A percentile compares a stretch with the other conserved stretches of the same genome.
These are phyloP conservation scores for Meloidogyne floridensis DNA, from an alignment of 1,140 invertebrate genomes.

Conservation along the genomic window DNA sequence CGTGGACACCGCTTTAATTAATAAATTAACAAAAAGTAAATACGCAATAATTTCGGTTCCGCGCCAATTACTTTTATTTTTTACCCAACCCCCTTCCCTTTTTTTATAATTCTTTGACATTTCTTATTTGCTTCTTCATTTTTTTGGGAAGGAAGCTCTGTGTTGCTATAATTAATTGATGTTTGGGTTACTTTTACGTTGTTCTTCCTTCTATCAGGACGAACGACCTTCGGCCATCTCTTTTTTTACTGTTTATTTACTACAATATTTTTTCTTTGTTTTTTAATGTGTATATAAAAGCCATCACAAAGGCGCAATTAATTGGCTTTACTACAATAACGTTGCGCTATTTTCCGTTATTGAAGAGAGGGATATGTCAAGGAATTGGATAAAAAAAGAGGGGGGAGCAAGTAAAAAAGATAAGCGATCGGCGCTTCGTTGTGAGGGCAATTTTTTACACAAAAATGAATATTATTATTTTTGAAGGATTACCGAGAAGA, in stretches of 20 bases:
- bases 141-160: too few species aligned
- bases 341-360: constrained; percentile 8
- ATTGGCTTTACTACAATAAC: background rate
- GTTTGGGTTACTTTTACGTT: background rate
- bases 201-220: background rate
- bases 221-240: constrained; percentile 4
- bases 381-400: background rate
- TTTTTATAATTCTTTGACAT: too few species aligned
- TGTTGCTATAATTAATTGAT: background rate
- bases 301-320: constrained; percentile 8
- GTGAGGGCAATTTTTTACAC: constrained; percentile 34
- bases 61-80: background rate
- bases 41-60: background rate
- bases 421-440: constrained; percentile 26
- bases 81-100: too few species aligned
- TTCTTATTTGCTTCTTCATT: too few species aligned
- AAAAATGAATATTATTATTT: constrained; percentile 18
- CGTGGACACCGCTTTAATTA: background rate
- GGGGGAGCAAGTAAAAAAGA: constrained; percentile 1
- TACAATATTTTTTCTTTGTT: background rate
- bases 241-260: background rate
- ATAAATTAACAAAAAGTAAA: background rate
- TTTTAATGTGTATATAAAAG: background rate
- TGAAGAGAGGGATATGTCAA: background rate
- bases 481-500: constrained; percentile 11